Evolutionary conservation across 2,113 vertebrate genomes (phyloP).

Genomic region (Otolemur garnettii): DNA sequence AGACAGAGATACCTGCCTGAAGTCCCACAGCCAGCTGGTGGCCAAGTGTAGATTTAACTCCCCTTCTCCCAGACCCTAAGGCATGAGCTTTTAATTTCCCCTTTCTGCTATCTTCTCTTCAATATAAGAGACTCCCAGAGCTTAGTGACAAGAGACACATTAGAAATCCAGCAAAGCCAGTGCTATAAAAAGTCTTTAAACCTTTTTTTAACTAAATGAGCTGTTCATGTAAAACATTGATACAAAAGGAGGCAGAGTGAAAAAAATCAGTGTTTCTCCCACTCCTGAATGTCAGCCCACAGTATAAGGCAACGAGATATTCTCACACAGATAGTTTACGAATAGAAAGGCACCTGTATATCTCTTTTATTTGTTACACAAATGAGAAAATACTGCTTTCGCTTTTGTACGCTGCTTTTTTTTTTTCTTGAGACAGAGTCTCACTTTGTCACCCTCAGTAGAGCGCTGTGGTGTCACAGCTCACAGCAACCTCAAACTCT

Average conservation of each 20-base stretch:
- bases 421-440: background rate
- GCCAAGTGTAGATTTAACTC: background rate
- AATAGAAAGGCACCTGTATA: background rate
- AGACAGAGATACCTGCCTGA: background rate
- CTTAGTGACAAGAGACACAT: background rate
- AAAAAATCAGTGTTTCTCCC: background rate
- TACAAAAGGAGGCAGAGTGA: background rate
- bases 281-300: background rate
- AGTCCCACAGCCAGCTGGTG: background rate
- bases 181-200: background rate
- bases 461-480: too few relatives aligned
- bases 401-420: background rate
- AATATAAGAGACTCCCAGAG: background rate
- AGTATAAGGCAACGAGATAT: background rate
- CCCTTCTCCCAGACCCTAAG: background rate
- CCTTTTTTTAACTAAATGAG: background rate
- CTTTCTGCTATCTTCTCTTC: background rate
- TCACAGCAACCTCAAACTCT: too few relatives aligned
- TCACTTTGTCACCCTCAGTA: too few relatives aligned
- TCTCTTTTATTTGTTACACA: background rate
- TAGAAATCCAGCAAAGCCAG: background rate
- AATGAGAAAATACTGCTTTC: background rate
- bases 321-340: background rate
- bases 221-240: background rate
- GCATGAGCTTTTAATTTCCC: background rate